A percentile compares a stretch with the other conserved stretches of the same genome.
Evolutionary conservation across 2,888 invertebrate species (phyloP).

Genomic region (Ichneumoninae sp.): DNA sequence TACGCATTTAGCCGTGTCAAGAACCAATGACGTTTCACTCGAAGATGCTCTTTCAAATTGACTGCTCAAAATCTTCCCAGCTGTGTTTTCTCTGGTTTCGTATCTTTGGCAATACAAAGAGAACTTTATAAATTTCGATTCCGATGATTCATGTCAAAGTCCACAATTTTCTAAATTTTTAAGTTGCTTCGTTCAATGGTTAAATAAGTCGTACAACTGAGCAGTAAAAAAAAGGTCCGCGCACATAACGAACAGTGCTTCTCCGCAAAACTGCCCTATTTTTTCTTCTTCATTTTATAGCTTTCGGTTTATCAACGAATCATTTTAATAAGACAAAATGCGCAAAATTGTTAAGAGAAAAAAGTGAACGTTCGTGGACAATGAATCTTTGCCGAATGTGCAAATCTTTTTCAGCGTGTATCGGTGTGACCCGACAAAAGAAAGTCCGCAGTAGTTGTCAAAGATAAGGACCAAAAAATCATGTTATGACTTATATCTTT

Average conservation of each 20-base stretch:
- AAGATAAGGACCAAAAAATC: background rate
- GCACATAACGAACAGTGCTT: background rate
- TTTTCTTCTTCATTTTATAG: background rate
- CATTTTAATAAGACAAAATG: background rate
- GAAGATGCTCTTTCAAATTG: background rate
- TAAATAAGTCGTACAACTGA: background rate
- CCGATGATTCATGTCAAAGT: background rate
- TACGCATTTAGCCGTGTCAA: background rate
- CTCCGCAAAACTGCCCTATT: background rate
- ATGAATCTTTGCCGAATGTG: background rate
- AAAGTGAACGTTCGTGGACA: background rate
- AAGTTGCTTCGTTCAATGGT: background rate
- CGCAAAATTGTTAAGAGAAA: too few species aligned
- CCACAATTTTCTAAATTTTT: background rate
- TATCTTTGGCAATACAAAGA: background rate
- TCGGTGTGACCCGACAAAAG: background rate
- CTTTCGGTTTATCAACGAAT: background rate
- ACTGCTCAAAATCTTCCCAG: background rate
- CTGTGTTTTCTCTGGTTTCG: too few species aligned
- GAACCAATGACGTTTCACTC: constrained; percentile 12
- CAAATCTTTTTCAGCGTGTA: background rate
- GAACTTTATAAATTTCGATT: background rate
- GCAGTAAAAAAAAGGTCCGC: background rate
- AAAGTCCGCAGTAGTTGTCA: background rate
- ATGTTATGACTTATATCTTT: background rate